Evolutionary conservation across 2,888 invertebrate species (phyloP).

Genomic region (Stratiomys singularior): DNA sequence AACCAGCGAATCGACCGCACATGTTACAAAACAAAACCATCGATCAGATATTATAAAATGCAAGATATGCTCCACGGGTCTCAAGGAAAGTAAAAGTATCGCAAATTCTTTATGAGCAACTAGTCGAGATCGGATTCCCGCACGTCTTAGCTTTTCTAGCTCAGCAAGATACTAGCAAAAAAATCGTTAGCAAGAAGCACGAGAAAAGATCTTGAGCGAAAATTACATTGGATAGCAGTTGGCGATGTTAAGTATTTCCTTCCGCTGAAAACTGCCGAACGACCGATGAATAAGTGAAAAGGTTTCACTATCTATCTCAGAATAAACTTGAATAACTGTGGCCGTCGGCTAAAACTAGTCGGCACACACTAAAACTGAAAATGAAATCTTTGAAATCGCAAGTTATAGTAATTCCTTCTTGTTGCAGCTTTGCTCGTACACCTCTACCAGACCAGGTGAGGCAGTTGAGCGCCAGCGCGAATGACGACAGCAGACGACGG

Average conservation of each 20-base stretch:
- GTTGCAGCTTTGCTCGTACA: not conserved
- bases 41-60: slow-evolving; percentile 22
- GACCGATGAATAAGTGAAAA: slow-evolving; percentile 28
- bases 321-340: slow-evolving; percentile 56
- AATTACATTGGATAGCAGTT: slow-evolving; percentile 1
- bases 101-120: slow-evolving; percentile 18
- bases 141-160: slow-evolving; percentile 13
- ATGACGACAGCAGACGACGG: slow-evolving; percentile 19
- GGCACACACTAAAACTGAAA: slow-evolving; percentile 67
- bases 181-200: not conserved
- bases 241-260: slow-evolving; percentile 1
- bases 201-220: not conserved
- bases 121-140: slow-evolving; percentile 26
- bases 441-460: not conserved
- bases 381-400: slow-evolving; percentile 60
- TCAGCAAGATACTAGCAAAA: not conserved
- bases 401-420: slow-evolving; percentile 56
- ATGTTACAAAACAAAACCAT: not conserved
- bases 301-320: slow-evolving; percentile 35
- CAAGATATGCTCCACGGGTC: slow-evolving; percentile 8
- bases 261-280: slow-evolving; percentile 35
- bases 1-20: slow-evolving; percentile 6
- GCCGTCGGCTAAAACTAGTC: slow-evolving; percentile 67
- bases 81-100: slow-evolving; percentile 30
- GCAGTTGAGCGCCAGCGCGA: not conserved